Percentiles rank a stretch among this genome's conserved stretches.
phyloP scores from a whole-genome alignment of 2,797 vertebrate species.

The Neostethus bicornis region DNA sequence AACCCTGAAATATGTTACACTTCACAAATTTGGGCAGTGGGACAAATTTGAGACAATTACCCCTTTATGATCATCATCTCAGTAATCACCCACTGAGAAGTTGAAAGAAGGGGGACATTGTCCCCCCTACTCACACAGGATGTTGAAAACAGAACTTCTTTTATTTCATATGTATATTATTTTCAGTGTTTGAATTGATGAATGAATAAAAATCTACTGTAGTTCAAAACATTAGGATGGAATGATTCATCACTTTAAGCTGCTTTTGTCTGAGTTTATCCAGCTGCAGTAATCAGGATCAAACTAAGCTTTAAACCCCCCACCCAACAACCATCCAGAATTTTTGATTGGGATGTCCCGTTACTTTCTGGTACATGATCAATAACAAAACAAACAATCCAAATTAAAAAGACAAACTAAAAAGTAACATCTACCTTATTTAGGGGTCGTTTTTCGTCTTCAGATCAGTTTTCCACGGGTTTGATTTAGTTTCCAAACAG shows the following conservation, averaged over 20 bases:
- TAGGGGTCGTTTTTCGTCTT: not conserved
- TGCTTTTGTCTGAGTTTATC: constrained; percentile 10
- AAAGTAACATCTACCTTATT: constrained; percentile 33
- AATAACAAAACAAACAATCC: not conserved
- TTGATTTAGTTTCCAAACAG: constrained; percentile 36
- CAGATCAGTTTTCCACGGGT: constrained; percentile 3
- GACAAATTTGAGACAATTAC: constrained; percentile 49
- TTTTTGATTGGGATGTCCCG: constrained; percentile 44
- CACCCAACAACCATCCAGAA: constrained; percentile 47
- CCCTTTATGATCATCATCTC: constrained; percentile 54
- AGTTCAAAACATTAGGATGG: not conserved
- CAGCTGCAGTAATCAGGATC: constrained; percentile 14
- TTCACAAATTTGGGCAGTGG: constrained; percentile 35
- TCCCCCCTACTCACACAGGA: constrained; percentile 47
- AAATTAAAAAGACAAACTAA: not conserved
- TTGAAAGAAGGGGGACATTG: constrained; percentile 24
- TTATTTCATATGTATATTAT: constrained; percentile 31
- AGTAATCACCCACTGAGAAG: constrained; percentile 44
- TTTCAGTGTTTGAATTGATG: too few relatives aligned
- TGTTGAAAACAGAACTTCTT: constrained; percentile 31
- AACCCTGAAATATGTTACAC: constrained; percentile 30
- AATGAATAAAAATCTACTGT: too few relatives aligned
- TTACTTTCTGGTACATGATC: constrained; percentile 31
- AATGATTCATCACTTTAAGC: not conserved
- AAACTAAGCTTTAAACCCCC: constrained; percentile 23